phyloP scores from a whole-genome alignment of 1,140 invertebrate genomes.

The Drosophila obscura region DNA sequence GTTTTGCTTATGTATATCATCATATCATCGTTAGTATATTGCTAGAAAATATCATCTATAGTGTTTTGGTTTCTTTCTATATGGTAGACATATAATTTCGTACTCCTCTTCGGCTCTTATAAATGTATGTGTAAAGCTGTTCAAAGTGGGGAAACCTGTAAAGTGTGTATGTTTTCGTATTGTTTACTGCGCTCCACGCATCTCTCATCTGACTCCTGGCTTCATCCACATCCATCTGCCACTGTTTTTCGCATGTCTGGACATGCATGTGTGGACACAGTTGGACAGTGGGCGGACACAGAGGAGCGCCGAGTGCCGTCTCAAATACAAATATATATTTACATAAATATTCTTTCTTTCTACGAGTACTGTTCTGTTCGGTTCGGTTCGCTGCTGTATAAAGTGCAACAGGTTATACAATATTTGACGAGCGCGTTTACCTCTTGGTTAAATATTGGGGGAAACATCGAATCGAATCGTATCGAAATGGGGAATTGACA shows the following conservation, averaged over 20 bases:
- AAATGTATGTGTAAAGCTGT: constrained; percentile 67
- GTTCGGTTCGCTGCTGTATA: constrained; percentile 43
- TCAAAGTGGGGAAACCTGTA: constrained; percentile 74
- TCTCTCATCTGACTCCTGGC: not conserved
- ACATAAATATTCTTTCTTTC: constrained; percentile 55
- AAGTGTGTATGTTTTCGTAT: constrained; percentile 69
- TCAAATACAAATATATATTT: constrained; percentile 57
- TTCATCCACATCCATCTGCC: constrained; percentile 12
- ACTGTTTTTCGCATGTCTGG: constrained; percentile 9
- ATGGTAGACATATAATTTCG: constrained; percentile 38
- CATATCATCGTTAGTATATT: constrained; percentile 27
- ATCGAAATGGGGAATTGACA: constrained; percentile 66
- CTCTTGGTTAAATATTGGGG: constrained; percentile 42
- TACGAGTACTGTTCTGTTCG: constrained; percentile 20
- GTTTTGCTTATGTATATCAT: constrained; percentile 11
- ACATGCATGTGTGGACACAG: constrained; percentile 31
- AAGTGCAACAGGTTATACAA: constrained; percentile 79
- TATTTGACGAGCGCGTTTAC: constrained; percentile 69
- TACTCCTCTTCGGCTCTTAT: constrained; percentile 33
- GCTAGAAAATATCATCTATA: constrained; percentile 48
- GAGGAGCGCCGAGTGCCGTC: constrained; percentile 8
- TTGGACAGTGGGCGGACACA: constrained; percentile 63
- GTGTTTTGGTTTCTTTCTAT: constrained; percentile 19
- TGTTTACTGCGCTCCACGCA: constrained; percentile 54
- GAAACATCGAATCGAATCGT: too few species aligned